Conservation (phyloP, 2,113 vertebrate genomes). For the Raja brachyura region DNA sequence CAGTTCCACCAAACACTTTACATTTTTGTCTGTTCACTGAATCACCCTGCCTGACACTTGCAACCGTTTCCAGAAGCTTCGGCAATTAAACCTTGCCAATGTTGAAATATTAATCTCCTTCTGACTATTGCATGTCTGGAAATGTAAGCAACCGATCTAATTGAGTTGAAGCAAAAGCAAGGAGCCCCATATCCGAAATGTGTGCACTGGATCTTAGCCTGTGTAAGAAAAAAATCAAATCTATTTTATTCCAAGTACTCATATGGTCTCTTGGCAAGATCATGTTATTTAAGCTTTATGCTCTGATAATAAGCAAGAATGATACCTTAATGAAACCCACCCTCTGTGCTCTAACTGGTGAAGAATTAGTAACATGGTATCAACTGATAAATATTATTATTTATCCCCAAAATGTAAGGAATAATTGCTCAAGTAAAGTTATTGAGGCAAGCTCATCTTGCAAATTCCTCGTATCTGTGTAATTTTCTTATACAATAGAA, state of each 20-base stretch:
- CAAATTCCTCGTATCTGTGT: background rate
- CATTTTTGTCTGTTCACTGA: too few relatives aligned
- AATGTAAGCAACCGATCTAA: background rate
- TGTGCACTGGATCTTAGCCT: background rate
- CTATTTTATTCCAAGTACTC: background rate
- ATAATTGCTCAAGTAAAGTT: background rate
- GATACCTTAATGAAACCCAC: background rate
- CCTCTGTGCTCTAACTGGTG: background rate
- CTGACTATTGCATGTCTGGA: background rate
- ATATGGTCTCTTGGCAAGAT: background rate
- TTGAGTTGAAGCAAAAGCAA: background rate
- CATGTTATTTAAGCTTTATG: background rate
- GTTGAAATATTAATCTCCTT: background rate
- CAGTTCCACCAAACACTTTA: background rate
- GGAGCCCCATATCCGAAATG: too few relatives aligned
- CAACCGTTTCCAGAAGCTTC: background rate
- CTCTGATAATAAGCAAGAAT: background rate
- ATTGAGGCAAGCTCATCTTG: background rate
- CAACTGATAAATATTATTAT: background rate
- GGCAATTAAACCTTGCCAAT: background rate
- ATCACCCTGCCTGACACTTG: too few relatives aligned
- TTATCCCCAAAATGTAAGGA: too few relatives aligned
- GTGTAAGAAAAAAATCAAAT: background rate
- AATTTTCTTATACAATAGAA: background rate
- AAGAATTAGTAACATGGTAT: background rate